These are phyloP conservation scores for Lagopus muta DNA, from an alignment of 2,113 vertebrate species.

Conservation along the genomic window DNA sequence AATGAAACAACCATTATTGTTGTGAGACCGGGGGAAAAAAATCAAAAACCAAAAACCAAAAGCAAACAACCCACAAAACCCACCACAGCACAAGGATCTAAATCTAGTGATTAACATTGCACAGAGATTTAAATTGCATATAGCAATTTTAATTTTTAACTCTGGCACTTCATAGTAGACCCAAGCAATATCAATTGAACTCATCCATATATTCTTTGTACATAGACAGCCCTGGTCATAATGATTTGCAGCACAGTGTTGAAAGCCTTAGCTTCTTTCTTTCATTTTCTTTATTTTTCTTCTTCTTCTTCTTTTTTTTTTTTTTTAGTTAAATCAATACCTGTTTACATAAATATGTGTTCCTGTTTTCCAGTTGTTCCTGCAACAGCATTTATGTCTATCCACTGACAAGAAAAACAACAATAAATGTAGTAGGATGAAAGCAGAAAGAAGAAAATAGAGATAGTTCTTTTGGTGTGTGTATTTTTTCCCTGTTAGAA, in stretches of 20 bases:
- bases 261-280: constrained; percentile 61
- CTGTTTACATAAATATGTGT: constrained; percentile 79
- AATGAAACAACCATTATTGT: neutral
- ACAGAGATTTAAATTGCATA: neutral
- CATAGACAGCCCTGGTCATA: constrained; percentile 44
- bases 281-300: neutral
- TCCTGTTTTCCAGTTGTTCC: constrained; percentile 72
- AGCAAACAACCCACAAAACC: neutral
- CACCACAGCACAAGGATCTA: neutral
- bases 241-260: constrained; percentile 66
- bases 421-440: constrained; percentile 30
- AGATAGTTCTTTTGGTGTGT: neutral
- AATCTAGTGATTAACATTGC: neutral
- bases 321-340: constrained; percentile 73
- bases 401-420: constrained; percentile 30
- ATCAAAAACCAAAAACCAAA: neutral
- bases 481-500: constrained; percentile 18
- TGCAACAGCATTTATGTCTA: constrained; percentile 51
- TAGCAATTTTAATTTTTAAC: constrained; percentile 28
- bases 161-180: neutral
- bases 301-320: neutral
- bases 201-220: neutral
- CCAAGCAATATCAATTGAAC: neutral
- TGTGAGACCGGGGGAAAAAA: neutral
- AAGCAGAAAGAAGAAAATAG: constrained; percentile 52